phyloP scores from a whole-genome alignment of 2,888 invertebrate genomes.

The Sarcophaga subvicina region DNA sequence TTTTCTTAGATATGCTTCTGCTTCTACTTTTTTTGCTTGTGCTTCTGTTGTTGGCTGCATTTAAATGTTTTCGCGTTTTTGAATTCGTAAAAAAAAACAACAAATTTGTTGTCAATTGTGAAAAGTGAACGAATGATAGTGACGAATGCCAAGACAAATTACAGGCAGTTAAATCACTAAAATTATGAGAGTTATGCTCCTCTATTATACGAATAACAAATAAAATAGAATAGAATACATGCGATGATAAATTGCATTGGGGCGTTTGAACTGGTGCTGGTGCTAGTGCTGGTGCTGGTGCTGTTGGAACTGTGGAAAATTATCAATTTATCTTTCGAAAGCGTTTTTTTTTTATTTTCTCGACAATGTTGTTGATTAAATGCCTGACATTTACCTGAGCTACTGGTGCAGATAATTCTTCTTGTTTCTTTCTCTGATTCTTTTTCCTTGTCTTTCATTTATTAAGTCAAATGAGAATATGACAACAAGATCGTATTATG shows the following conservation, averaged over 20 bases:
- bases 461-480: slow-evolving; percentile 49
- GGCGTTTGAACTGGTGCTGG: slow-evolving; percentile 29
- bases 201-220: background rate
- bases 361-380: slow-evolving; percentile 41
- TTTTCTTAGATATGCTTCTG: slow-evolving; percentile 51
- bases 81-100: no score
- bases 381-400: slow-evolving; percentile 61
- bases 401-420: slow-evolving; percentile 66
- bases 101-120: slow-evolving; percentile 45
- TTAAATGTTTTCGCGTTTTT: background rate
- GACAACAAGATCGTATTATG: slow-evolving; percentile 55
- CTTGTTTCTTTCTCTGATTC: background rate
- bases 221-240: background rate
- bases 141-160: slow-evolving; percentile 66
- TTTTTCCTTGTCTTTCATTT: background rate
- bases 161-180: slow-evolving; percentile 26
- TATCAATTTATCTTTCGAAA: slow-evolving; percentile 56
- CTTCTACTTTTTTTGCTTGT: background rate
- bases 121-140: slow-evolving; percentile 41
- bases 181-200: background rate
- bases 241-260: background rate
- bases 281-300: slow-evolving; percentile 19
- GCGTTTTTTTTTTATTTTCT: slow-evolving; percentile 4
- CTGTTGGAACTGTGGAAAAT: slow-evolving; percentile 63
- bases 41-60: slow-evolving; percentile 1